phyloP scores from a whole-genome alignment of 2,797 vertebrate genomes.

The Phoebastria nigripes region DNA sequence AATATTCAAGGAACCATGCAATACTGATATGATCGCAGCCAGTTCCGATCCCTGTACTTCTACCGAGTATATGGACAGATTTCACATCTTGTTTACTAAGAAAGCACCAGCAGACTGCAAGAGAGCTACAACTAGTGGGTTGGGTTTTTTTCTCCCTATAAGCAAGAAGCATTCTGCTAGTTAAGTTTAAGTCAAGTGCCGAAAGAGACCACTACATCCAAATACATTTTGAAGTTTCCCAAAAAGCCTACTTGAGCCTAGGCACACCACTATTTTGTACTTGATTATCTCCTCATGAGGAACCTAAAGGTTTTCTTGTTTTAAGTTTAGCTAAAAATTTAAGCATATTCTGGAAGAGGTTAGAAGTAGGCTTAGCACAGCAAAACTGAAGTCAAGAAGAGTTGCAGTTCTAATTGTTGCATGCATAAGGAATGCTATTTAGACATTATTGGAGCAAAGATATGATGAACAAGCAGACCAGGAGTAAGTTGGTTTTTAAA shows the following conservation, averaged over 20 bases:
- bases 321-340: not conserved
- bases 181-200: not conserved
- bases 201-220: not conserved
- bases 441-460: not conserved
- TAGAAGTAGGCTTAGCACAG: not conserved
- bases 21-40: not conserved
- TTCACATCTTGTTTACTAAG: not conserved
- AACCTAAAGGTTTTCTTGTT: not conserved
- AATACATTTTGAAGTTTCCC: not conserved
- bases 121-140: not conserved
- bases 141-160: not conserved
- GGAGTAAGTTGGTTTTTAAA: not conserved
- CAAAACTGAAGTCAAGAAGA: not conserved
- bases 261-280: not conserved
- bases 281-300: not conserved
- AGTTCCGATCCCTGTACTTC: not conserved
- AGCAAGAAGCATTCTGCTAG: not conserved
- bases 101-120: not conserved
- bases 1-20: not conserved
- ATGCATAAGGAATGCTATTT: not conserved
- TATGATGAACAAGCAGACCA: not conserved
- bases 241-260: not conserved
- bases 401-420: not conserved
- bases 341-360: not conserved
- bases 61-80: not conserved